Percentiles rank a stretch among this genome's conserved stretches.
Evolutionary conservation across 1,140 invertebrate species (phyloP).

Genomic region (Papilio glaucus): DNA sequence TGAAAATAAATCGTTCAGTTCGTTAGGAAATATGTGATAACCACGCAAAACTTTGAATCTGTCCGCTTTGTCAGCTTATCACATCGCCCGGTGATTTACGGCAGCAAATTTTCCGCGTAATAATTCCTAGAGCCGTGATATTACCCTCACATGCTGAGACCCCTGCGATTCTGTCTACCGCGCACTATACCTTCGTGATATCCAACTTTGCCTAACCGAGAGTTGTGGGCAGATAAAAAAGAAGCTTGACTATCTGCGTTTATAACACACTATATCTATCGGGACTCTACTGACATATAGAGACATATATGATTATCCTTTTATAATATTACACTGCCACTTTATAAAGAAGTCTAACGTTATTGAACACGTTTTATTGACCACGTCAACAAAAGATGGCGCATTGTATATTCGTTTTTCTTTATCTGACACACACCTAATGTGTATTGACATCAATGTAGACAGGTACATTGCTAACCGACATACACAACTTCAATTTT

Average conservation of each 20-base stretch:
- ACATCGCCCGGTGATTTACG: conserved; percentile 24
- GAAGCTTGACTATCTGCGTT: no score
- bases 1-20: no score
- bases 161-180: neutral
- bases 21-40: neutral
- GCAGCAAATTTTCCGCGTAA: conserved; percentile 27
- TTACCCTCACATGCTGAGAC: neutral
- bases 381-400: neutral
- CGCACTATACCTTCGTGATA: neutral
- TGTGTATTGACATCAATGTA: neutral
- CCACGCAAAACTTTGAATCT: conserved; percentile 1
- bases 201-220: neutral
- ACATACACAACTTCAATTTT: neutral
- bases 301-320: no score
- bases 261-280: no score
- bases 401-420: neutral
- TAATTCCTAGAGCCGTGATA: conserved; percentile 25
- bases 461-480: neutral
- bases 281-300: no score
- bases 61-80: neutral
- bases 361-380: no score
- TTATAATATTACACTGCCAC: no score
- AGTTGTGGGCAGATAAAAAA: neutral
- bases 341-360: no score
- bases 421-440: neutral